Percentiles rank a stretch among this genome's conserved stretches.
Evolutionary conservation across 1,140 invertebrate genomes (phyloP).

Genomic region (Trichonephila inaurata): DNA sequence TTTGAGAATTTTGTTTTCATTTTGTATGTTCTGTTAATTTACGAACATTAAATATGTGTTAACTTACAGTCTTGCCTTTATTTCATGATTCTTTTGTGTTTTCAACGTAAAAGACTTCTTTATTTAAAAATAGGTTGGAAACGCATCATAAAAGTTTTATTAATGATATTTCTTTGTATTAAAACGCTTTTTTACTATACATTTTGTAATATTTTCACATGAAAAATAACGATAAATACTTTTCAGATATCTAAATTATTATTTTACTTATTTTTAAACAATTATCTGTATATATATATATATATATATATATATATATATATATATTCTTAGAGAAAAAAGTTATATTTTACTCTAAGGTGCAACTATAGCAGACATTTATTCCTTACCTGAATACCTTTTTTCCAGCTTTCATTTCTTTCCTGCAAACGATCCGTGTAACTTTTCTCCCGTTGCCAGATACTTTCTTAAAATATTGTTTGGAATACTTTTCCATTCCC

Average conservation of each 20-base stretch:
- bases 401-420: not conserved
- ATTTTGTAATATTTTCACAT: no score
- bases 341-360: not conserved
- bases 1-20: no score
- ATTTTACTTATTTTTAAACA: not conserved
- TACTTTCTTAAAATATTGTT: not conserved
- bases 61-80: no score
- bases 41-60: no score
- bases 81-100: no score
- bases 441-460: conserved; percentile 25
- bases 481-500: not conserved
- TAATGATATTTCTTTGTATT: no score
- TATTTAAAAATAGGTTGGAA: no score
- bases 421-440: conserved; percentile 3
- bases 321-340: not conserved
- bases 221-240: not conserved
- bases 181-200: no score
- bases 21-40: no score
- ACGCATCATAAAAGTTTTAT: no score
- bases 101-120: no score
- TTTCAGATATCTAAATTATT: not conserved
- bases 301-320: not conserved
- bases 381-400: not conserved
- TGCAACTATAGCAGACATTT: not conserved
- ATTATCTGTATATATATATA: not conserved